Conservation (phyloP, 2,888 invertebrate genomes). For the Torymus tubicola region DNA sequence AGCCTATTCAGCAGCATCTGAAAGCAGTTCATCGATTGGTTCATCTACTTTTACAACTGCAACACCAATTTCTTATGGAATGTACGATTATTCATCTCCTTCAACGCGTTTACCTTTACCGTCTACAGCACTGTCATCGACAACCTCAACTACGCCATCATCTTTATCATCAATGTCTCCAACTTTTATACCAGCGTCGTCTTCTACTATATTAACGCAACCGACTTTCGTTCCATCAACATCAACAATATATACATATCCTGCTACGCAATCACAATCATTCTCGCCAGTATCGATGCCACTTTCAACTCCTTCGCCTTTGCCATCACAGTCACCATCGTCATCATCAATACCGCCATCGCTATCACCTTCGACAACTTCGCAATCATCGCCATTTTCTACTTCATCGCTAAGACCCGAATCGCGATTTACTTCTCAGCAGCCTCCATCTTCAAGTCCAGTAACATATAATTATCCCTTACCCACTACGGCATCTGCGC, state of each 20-base stretch:
- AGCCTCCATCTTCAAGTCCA: too few species aligned
- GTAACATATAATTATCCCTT: too few species aligned
- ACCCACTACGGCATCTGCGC: too few species aligned
- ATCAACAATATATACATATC: too few species aligned
- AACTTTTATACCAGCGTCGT: too few species aligned
- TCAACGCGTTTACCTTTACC: slow-evolving; percentile 5
- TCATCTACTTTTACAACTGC: background rate
- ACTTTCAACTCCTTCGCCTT: slow-evolving; percentile 27
- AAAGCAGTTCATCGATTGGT: slow-evolving; percentile 1
- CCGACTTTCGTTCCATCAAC: too few species aligned
- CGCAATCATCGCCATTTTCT: background rate
- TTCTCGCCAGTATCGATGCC: too few species aligned
- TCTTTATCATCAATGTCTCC: slow-evolving; percentile 32
- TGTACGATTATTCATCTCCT: slow-evolving; percentile 40
- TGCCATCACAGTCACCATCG: slow-evolving; percentile 11
- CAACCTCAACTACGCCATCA: slow-evolving; percentile 38
- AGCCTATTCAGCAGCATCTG: slow-evolving; percentile 3
- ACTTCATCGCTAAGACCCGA: slow-evolving; percentile 29
- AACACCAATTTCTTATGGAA: background rate
- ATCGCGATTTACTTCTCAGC: too few species aligned
- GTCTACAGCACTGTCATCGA: slow-evolving; percentile 46
- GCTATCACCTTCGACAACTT: background rate
- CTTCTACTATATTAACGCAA: too few species aligned
- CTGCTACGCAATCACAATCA: too few species aligned
- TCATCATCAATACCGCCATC: slow-evolving; percentile 20